phyloP scores from a whole-genome alignment of 1,140 invertebrate species.

The Nautilus pompilius region DNA sequence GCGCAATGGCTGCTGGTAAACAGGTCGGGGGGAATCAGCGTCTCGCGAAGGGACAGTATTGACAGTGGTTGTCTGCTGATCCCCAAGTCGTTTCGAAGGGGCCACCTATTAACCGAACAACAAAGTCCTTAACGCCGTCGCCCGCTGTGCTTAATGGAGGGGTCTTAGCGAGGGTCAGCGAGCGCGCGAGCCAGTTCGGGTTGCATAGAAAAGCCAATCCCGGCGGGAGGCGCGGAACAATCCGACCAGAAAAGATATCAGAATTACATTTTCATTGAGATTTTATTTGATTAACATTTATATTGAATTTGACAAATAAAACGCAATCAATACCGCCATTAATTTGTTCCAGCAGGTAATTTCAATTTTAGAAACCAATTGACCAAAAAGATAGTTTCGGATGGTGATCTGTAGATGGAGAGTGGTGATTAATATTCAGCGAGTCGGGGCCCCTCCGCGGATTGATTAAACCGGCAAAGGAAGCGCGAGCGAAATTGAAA shows the following conservation, averaged over 20 bases:
- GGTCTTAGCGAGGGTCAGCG: no score
- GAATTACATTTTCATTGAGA: slow-evolving; percentile 2
- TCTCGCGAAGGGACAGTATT: no score
- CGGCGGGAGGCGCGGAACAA: neutral
- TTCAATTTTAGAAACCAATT: slow-evolving; percentile 4
- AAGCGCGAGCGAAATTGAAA: neutral
- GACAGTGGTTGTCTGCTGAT: no score
- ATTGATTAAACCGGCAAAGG: neutral
- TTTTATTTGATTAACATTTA: slow-evolving; percentile 8
- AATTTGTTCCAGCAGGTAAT: neutral
- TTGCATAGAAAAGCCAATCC: neutral
- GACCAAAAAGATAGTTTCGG: slow-evolving; percentile 2
- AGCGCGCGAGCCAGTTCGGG: no score
- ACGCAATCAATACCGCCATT: slow-evolving; percentile 2
- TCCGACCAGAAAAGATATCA: neutral
- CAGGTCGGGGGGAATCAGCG: no score
- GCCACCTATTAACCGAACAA: no score
- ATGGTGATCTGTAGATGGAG: neutral
- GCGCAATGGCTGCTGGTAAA: no score
- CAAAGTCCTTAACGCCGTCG: no score
- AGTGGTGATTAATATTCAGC: neutral
- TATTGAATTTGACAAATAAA: slow-evolving; percentile 6
- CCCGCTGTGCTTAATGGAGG: no score
- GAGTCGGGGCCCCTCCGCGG: neutral
- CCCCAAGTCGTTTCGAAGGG: no score